These are phyloP conservation scores for Notamacropus eugenii DNA, from an alignment of 2,797 vertebrate genomes.

Conservation along the genomic window DNA sequence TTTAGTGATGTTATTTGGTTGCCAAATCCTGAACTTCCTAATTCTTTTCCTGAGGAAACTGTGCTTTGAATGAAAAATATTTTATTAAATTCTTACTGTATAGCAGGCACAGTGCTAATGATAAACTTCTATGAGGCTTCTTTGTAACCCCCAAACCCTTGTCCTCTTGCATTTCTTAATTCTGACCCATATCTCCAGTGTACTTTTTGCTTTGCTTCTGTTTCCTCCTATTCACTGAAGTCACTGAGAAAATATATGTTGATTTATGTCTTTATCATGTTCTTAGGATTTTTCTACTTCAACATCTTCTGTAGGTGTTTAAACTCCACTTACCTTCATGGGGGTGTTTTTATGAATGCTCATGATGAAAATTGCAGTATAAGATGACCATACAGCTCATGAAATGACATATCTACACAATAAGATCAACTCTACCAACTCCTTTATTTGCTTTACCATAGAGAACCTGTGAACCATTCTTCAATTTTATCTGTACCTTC, in stretches of 20 bases:
- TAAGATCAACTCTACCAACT: background rate
- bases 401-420: background rate
- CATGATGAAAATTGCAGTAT: background rate
- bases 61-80: background rate
- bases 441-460: background rate
- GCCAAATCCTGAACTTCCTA: background rate
- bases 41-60: background rate
- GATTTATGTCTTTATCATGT: background rate
- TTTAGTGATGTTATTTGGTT: background rate
- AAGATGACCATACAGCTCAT: background rate
- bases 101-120: background rate
- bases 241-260: background rate
- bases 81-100: conserved; percentile 54
- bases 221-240: background rate
- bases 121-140: background rate
- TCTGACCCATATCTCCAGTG: background rate
- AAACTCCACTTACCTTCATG: background rate
- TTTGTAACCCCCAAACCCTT: background rate
- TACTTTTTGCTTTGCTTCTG: background rate
- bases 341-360: background rate
- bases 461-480: background rate
- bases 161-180: background rate
- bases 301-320: background rate
- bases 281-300: background rate
- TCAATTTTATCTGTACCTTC: background rate